A percentile compares a stretch with the other conserved stretches of the same genome.
phyloP scores from a whole-genome alignment of 2,113 vertebrate species.

The Muscicapa adusta region DNA sequence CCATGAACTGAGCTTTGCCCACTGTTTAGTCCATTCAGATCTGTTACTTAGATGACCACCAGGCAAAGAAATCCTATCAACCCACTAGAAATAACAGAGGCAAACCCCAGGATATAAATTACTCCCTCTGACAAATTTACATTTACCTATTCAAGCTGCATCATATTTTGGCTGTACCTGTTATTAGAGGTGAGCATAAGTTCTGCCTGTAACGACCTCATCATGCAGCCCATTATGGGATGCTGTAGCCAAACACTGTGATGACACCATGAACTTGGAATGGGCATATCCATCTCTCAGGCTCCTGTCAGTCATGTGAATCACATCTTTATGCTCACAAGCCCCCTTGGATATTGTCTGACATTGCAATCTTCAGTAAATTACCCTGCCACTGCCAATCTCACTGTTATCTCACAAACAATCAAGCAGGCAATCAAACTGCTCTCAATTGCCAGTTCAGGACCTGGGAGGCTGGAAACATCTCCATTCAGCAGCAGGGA shows the following conservation, averaged over 20 bases:
- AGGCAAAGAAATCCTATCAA: conserved; percentile 26
- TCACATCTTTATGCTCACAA: conserved; percentile 71
- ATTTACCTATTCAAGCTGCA: conserved; percentile 1
- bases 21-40: not conserved
- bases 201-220: conserved; percentile 64
- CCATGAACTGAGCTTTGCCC: not conserved
- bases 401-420: conserved; percentile 79
- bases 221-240: conserved; percentile 63
- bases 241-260: conserved; percentile 20
- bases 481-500: conserved; percentile 51
- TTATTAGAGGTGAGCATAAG: conserved; percentile 39
- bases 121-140: conserved; percentile 22
- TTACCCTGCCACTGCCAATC: conserved; percentile 83
- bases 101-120: not conserved
- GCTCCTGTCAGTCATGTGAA: conserved; percentile 75
- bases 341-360: conserved; percentile 74
- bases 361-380: conserved; percentile 82
- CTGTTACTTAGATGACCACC: not conserved
- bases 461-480: conserved; percentile 64
- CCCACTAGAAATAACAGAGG: not conserved
- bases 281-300: conserved; percentile 71
- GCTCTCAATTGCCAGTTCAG: conserved; percentile 74
- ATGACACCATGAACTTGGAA: conserved; percentile 70
- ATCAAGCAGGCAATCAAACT: conserved; percentile 80
- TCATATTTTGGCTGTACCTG: not conserved